Evolutionary conservation across 1,140 invertebrate species (phyloP).

Genomic region (Polyergus mexicanus): DNA sequence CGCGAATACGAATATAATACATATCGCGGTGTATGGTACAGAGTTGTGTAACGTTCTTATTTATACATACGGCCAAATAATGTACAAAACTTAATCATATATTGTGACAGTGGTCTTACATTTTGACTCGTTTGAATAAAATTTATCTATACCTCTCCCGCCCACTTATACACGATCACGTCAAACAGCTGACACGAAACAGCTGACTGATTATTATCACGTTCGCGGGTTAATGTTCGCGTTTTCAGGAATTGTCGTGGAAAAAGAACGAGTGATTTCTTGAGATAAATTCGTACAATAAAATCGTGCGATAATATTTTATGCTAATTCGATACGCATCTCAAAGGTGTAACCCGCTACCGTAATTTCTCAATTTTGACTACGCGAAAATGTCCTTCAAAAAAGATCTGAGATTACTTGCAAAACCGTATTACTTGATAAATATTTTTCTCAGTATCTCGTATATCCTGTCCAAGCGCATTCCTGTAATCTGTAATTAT

Average conservation of each 20-base stretch:
- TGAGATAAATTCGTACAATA: neutral
- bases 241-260: neutral
- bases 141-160: neutral
- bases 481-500: constrained; percentile 90
- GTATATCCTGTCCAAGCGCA: constrained; percentile 92
- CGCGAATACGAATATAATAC: too few relatives aligned
- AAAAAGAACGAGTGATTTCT: neutral
- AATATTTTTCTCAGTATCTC: constrained; percentile 95
- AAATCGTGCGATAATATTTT: neutral
- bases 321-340: too few relatives aligned
- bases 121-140: neutral
- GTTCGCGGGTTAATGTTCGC: neutral
- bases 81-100: neutral
- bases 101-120: neutral
- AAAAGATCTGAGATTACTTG: constrained; percentile 90
- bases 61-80: neutral
- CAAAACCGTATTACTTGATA: constrained; percentile 95
- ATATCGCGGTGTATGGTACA: too few relatives aligned
- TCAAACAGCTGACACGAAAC: constrained; percentile 10
- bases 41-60: neutral
- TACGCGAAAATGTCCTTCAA: constrained; percentile 89
- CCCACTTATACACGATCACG: neutral
- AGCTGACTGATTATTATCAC: neutral
- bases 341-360: neutral
- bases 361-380: neutral